Evolutionary conservation across 2,113 vertebrate species (phyloP).

Genomic region (Hippocampus barbouri): DNA sequence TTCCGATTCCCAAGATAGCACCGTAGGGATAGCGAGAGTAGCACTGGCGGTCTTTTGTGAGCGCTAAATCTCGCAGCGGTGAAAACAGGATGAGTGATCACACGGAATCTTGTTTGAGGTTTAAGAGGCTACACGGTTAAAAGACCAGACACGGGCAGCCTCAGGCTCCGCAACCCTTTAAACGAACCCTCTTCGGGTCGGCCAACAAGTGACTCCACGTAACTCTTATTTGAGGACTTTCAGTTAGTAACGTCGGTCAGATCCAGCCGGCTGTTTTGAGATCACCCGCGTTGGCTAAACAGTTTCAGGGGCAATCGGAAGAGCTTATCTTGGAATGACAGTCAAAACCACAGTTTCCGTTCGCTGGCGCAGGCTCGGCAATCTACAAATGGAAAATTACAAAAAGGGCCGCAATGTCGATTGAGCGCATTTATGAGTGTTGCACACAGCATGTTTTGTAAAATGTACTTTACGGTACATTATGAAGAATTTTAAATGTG

Average conservation of each 20-base stretch:
- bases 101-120: neutral
- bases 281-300: neutral
- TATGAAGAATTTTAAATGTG: no score
- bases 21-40: no score
- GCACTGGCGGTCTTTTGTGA: neutral
- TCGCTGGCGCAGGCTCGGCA: neutral
- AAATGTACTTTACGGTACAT: no score
- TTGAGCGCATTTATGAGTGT: no score
- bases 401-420: neutral
- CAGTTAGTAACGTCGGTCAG: neutral
- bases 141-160: constrained; percentile 22
- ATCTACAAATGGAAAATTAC: neutral
- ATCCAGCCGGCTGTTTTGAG: neutral
- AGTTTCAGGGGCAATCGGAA: constrained; percentile 11
- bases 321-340: neutral
- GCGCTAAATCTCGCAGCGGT: neutral
- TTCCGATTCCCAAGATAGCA: neutral
- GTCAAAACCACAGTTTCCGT: neutral
- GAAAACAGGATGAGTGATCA: constrained; percentile 19
- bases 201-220: constrained; percentile 3
- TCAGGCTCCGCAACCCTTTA: neutral
- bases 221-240: constrained; percentile 4
- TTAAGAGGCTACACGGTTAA: constrained; percentile 29
- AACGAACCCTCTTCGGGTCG: neutral
- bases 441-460: no score